These are phyloP conservation scores for Pangasius macronema DNA, from an alignment of 2,797 vertebrate genomes.

Conservation along the genomic window DNA sequence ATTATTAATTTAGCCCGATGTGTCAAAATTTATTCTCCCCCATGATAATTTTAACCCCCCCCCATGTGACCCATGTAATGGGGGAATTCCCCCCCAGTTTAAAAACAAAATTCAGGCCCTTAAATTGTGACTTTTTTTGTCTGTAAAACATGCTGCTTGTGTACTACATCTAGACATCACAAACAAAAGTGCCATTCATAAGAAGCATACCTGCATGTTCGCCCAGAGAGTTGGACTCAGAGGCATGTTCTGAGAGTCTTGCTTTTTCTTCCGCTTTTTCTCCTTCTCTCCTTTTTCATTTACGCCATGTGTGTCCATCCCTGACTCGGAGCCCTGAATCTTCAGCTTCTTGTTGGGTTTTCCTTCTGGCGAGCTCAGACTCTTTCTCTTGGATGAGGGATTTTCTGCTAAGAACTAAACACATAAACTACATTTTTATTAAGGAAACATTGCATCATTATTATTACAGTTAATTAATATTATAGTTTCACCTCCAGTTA, in stretches of 20 bases:
- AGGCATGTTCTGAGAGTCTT: slow-evolving; percentile 75
- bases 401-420: slow-evolving; percentile 93
- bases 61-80: too few species aligned
- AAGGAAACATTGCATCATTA: neutral
- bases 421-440: slow-evolving; percentile 31
- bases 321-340: slow-evolving; percentile 65
- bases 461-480: neutral
- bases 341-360: slow-evolving; percentile 87
- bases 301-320: slow-evolving; percentile 45
- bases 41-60: too few species aligned
- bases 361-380: slow-evolving; percentile 82
- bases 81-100: too few species aligned
- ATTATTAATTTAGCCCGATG: too few species aligned
- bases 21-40: too few species aligned
- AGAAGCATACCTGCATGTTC: slow-evolving; percentile 80
- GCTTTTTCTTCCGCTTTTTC: slow-evolving; percentile 72
- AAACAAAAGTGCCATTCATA: neutral
- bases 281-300: slow-evolving; percentile 68
- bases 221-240: slow-evolving; percentile 91
- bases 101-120: too few species aligned
- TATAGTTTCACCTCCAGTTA: neutral
- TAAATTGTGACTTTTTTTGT: neutral
- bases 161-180: neutral
- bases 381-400: slow-evolving; percentile 89
- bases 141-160: neutral